Conservation (phyloP, 2,888 invertebrate genomes). For the Agrochola macilenta region DNA sequence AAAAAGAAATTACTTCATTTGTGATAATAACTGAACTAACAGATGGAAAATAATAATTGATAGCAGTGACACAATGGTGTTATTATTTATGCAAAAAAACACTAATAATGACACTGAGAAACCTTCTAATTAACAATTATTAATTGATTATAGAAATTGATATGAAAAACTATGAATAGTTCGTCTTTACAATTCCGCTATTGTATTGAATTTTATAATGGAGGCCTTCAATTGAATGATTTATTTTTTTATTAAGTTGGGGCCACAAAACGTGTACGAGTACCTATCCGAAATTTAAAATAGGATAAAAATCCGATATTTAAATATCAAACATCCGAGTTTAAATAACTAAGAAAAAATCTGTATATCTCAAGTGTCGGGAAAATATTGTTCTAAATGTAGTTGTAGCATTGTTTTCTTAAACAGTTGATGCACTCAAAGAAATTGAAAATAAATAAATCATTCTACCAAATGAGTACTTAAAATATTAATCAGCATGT, state of each 20-base stretch:
- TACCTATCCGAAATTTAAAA: neutral
- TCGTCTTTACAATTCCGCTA: constrained; percentile 22
- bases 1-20: constrained; percentile 17
- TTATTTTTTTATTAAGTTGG: neutral
- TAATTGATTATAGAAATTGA: constrained; percentile 16
- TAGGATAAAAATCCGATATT: neutral
- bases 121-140: constrained; percentile 31
- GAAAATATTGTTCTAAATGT: too few species aligned
- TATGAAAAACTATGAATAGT: constrained; percentile 23
- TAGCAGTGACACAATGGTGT: constrained; percentile 24
- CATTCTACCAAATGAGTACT: neutral
- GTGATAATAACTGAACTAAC: constrained; percentile 30
- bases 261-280: constrained; percentile 31
- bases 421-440: neutral
- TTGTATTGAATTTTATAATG: constrained; percentile 32
- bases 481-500: neutral
- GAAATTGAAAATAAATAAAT: neutral
- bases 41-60: constrained; percentile 36
- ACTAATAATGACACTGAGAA: constrained; percentile 16
- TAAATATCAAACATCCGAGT: neutral
- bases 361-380: neutral
- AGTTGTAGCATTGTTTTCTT: neutral
- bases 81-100: constrained; percentile 32
- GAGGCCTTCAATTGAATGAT: neutral
- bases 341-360: neutral